Base-by-base conservation (phyloP, 2,888 invertebrate species). In the Synergus gifuensis region DNA sequence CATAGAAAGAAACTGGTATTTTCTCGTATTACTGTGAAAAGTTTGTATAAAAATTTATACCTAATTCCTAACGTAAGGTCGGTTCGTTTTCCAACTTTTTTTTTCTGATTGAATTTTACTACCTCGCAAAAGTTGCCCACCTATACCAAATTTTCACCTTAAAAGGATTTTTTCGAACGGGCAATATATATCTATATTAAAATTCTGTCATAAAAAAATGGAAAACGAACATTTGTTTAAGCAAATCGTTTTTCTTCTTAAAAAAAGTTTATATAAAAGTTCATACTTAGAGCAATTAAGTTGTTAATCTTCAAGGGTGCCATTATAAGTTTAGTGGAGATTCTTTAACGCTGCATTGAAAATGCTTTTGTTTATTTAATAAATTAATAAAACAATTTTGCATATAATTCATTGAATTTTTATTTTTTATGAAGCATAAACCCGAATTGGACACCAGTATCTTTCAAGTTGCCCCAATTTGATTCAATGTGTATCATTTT, bases 71-170 rank as follows among this genome's bases (percentile, higher is more conserved):
- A 54, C n/a, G 54, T 54, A 54, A 54, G 54, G n/a, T n/a, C 54
- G 54, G 54, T 54, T 54, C 54, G n/a, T 54, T 16, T n/a, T 54
- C n/a, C 54, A n/a, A n/a, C 54, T 54, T 54, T n/a, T n/a, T n/a
- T 54, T 54, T 54, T n/a, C 1, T 4, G 12, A 54, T 12, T 54
- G 2, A 54, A 54, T 44, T 44, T 9, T 44, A 44, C 1, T 44
- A 44, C 44, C 44, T 11, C 44, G 44, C 44, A 11, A 44, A 44
- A 44, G 44, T 44, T 44, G 44, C 44, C 44, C 44, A 44, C 44
- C 11, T 3, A 44, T 44, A 44, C 44, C 9, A 44, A 44, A 4
- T 44, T 44, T 44, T 44, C 44, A 44, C 44, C 44, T 44, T 9
- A 44, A 7, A 44, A 44, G 44, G 7, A 4, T 44, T 44, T 44